Evolutionary conservation across 2,888 invertebrate genomes (phyloP).

Genomic region (Cabera pusaria): DNA sequence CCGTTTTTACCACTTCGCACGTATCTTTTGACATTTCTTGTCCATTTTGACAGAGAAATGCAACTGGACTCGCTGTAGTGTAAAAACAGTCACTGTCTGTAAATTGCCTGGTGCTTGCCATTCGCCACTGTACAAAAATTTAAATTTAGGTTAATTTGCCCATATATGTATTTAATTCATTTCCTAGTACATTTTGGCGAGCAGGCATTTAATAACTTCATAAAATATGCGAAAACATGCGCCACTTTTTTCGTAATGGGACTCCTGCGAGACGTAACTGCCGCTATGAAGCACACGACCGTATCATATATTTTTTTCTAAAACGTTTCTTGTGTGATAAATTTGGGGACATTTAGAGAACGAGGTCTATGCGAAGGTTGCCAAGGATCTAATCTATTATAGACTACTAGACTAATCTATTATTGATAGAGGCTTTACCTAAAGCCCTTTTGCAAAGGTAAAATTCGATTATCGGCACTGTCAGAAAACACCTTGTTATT

Average conservation of each 20-base stretch:
- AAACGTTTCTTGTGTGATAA: slow-evolving; percentile 47
- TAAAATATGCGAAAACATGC: slow-evolving; percentile 35
- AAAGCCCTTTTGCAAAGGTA: slow-evolving; percentile 39
- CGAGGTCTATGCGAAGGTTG: slow-evolving; percentile 48
- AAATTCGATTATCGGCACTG: slow-evolving; percentile 44
- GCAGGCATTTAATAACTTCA: slow-evolving; percentile 29
- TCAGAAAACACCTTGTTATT: slow-evolving; percentile 39
- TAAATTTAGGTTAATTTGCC: no score
- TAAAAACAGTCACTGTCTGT: no score
- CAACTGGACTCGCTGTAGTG: no score
- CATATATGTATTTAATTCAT: no score
- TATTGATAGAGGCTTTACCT: slow-evolving; percentile 54
- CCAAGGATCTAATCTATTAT: slow-evolving; percentile 58
- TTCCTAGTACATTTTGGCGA: no score
- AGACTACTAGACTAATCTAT: slow-evolving; percentile 63
- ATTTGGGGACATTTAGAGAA: slow-evolving; percentile 51
- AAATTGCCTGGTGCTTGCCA: no score
- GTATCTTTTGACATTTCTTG: no score
- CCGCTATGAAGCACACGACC: slow-evolving; percentile 28
- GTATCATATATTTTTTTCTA: slow-evolving; percentile 43
- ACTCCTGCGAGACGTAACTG: slow-evolving; percentile 35
- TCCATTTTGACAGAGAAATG: no score
- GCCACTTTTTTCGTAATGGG: slow-evolving; percentile 33
- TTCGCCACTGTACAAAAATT: no score
- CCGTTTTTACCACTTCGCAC: no score